Percentiles rank a stretch among this genome's conserved stretches.
Evolutionary conservation across 2,797 vertebrate genomes (phyloP).

Genomic region (Delichon dasypus): DNA sequence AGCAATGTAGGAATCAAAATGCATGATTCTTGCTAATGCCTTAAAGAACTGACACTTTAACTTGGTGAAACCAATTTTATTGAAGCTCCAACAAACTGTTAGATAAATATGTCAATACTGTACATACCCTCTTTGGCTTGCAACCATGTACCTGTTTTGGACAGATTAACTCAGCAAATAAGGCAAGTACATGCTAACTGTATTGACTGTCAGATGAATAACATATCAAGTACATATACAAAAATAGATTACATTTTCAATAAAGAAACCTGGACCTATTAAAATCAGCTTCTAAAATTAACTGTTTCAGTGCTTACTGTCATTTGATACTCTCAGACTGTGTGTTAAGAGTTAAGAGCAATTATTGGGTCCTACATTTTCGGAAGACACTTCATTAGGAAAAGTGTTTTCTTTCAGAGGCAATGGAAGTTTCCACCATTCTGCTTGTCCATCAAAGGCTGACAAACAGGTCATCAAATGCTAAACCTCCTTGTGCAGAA

Average conservation of each 20-base stretch:
- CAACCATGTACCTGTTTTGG: conserved; percentile 23
- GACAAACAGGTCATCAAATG: neutral
- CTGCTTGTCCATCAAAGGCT: neutral
- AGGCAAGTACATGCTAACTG: conserved; percentile 32
- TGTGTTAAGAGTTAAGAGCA: neutral
- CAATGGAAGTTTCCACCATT: neutral
- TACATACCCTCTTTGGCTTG: neutral
- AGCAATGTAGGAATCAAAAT: neutral
- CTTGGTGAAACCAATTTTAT: conserved; percentile 1
- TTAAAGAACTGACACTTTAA: neutral
- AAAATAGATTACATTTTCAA: conserved; percentile 41
- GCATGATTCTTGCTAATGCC: neutral
- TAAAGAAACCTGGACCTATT: conserved; percentile 33
- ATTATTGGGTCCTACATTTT: neutral
- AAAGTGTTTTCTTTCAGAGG: neutral
- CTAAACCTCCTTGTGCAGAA: neutral
- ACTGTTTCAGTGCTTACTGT: conserved; percentile 3
- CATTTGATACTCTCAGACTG: neutral
- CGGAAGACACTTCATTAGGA: neutral
- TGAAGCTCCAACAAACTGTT: neutral
- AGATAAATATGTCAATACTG: conserved; percentile 14
- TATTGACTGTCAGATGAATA: conserved; percentile 45
- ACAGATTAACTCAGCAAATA: conserved; percentile 51
- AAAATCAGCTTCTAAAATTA: conserved; percentile 42
- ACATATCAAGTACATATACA: conserved; percentile 33